Evolutionary conservation across 2,797 vertebrate genomes (phyloP).

Genomic region (Sebastes alutus): DNA sequence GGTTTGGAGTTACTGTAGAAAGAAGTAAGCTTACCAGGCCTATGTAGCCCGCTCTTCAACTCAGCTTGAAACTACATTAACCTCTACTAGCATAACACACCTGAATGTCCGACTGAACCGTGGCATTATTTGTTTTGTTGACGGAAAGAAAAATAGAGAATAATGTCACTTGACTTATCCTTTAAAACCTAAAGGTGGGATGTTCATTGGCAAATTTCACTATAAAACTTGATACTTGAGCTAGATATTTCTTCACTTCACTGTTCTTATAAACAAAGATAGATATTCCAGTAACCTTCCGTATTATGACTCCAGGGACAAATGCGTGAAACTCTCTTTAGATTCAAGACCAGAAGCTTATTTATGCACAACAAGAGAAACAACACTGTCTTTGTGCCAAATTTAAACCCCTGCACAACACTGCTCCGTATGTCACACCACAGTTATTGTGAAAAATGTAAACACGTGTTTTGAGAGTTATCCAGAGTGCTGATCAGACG

Average conservation of each 20-base stretch:
- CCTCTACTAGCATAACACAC: neutral
- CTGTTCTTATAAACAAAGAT: neutral
- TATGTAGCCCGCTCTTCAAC: neutral
- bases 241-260: neutral
- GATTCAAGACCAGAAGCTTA: neutral
- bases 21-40: neutral
- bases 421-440: neutral
- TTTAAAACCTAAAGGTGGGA: neutral
- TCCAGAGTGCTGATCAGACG: neutral
- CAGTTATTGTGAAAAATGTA: neutral
- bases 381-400: neutral
- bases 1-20: neutral
- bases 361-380: neutral
- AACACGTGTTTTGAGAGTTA: neutral
- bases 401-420: neutral
- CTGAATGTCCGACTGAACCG: neutral
- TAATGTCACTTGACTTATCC: neutral
- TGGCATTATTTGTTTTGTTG: neutral
- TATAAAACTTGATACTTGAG: neutral
- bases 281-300: neutral
- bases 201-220: neutral
- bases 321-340: neutral
- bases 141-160: neutral
- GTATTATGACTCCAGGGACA: neutral
- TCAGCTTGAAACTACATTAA: neutral